Conservation (phyloP, 2,888 invertebrate species). For the Sipha maydis region DNA sequence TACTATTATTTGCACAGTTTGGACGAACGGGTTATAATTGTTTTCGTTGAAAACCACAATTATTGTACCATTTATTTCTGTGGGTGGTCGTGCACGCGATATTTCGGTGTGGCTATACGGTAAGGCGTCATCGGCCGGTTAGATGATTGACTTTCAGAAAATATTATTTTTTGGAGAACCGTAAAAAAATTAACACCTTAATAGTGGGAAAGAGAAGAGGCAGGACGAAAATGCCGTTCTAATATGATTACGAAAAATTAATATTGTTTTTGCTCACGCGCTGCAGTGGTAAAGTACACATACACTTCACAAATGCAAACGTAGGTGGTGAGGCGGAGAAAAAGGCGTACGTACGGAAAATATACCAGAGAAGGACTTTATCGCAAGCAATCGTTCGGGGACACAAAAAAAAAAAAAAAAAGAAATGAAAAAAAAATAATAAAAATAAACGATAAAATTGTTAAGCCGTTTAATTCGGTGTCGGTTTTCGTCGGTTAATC, state of each 20-base stretch:
- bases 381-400: neutral
- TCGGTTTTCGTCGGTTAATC: constrained; percentile 8
- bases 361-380: neutral
- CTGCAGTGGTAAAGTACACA: neutral
- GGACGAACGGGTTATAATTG: neutral
- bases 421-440: neutral
- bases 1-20: neutral
- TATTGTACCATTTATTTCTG: neutral
- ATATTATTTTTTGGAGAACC: neutral
- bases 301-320: neutral
- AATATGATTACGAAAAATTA: constrained; percentile 7
- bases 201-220: too few species aligned
- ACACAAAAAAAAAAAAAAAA: neutral
- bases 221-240: neutral
- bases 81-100: neutral
- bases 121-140: neutral
- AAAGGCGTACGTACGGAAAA: neutral
- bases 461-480: constrained; percentile 4
- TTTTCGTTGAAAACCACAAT: neutral
- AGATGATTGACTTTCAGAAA: neutral
- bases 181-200: neutral
- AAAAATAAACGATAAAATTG: neutral
- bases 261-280: neutral
- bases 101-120: neutral
- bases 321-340: too few species aligned